phyloP scores from a whole-genome alignment of 1,140 invertebrate species.

The Lordiphosa clarofinis region DNA sequence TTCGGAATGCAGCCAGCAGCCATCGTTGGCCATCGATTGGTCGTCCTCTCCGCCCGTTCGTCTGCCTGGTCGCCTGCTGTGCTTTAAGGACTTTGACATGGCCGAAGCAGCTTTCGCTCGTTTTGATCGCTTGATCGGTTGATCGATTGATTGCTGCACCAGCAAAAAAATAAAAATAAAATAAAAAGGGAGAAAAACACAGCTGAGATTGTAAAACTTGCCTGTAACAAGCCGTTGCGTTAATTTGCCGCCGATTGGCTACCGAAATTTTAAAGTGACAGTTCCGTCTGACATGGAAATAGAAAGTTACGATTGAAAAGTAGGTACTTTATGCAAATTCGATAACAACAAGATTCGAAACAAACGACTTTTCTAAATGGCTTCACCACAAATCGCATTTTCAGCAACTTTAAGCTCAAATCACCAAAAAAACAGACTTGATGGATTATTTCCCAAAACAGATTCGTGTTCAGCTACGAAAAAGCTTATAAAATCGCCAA shows the following conservation, averaged over 20 bases:
- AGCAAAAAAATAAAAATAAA: conserved; percentile 19
- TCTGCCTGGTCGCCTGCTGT: conserved; percentile 35
- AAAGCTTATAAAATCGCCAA: no score
- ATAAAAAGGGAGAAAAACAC: conserved; percentile 7
- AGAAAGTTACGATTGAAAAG: conserved; percentile 40
- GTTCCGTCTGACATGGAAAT: conserved; percentile 21
- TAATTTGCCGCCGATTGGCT: conserved; percentile 79
- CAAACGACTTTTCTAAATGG: no score
- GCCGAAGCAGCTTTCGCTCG: conserved; percentile 70
- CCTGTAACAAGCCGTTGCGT: conserved; percentile 74
- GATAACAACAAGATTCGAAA: no score
- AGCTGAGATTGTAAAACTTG: conserved; percentile 66
- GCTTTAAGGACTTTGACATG: conserved; percentile 70
- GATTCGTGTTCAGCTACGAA: no score
- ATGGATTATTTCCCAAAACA: no score
- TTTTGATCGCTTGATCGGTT: conserved; percentile 74
- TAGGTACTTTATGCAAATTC: conserved; percentile 20
- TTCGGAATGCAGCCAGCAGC: conserved; percentile 71
- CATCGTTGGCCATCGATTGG: conserved; percentile 71
- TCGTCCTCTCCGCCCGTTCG: conserved; percentile 14
- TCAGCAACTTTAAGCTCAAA: no score
- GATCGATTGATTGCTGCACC: conserved; percentile 78
- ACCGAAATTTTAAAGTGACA: conserved; percentile 46
- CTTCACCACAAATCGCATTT: no score
- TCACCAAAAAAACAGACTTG: no score